Percentiles rank a stretch among this genome's conserved stretches.
Evolutionary conservation across 2,797 vertebrate genomes (phyloP).

Genomic region (Oreochromis grahami): DNA sequence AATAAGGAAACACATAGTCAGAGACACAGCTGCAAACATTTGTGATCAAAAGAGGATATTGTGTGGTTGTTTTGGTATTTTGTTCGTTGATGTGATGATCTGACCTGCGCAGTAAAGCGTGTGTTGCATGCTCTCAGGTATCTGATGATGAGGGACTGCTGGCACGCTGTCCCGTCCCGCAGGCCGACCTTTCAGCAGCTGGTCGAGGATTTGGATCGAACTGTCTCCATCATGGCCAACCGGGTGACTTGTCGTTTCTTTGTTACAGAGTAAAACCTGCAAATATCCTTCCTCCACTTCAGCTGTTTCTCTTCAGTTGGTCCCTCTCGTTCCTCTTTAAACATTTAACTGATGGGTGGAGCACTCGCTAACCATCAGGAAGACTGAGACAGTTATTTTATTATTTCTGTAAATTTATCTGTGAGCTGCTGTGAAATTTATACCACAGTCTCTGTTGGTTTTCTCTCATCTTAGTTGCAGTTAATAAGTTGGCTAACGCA

Average conservation of each 20-base stretch:
- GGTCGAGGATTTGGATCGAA: conserved; percentile 85
- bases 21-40: neutral
- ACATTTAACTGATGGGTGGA: neutral
- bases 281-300: neutral
- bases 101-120: neutral
- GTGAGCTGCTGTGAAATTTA: neutral
- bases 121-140: conserved; percentile 71
- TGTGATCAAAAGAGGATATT: neutral
- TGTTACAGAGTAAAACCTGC: neutral
- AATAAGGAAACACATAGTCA: neutral
- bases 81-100: neutral
- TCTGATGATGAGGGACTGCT: conserved; percentile 90
- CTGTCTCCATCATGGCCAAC: conserved; percentile 75
- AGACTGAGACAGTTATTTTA: neutral
- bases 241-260: conserved; percentile 33
- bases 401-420: neutral
- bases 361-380: neutral
- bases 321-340: neutral
- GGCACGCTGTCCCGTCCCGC: conserved; percentile 83
- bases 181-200: conserved; percentile 87
- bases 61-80: neutral
- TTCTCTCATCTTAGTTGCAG: neutral
- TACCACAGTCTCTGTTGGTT: neutral
- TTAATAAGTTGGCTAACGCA: neutral
- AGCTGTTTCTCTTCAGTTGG: neutral